Percentiles rank a stretch among this genome's conserved stretches.
phyloP scores from a whole-genome alignment of 2,888 invertebrate genomes.

The Julus scandinavius region DNA sequence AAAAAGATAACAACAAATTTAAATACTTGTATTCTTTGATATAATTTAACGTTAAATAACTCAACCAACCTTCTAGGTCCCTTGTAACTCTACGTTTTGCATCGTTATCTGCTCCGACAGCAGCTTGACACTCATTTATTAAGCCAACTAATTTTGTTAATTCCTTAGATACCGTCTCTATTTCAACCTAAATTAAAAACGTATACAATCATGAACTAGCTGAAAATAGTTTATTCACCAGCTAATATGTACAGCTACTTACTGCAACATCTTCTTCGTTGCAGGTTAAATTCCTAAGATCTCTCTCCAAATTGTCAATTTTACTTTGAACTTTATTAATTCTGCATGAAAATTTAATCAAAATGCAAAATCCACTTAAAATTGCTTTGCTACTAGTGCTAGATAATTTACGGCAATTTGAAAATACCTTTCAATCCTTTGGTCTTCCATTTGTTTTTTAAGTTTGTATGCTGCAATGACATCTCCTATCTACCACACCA shows the following conservation, averaged over 20 bases:
- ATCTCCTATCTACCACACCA: not conserved
- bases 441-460: slow-evolving; percentile 20
- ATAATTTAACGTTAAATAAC: not conserved
- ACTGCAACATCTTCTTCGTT: slow-evolving; percentile 9
- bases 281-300: not conserved
- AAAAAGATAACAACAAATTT: no score
- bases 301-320: not conserved
- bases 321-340: not conserved
- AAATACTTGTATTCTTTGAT: not conserved
- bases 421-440: not conserved
- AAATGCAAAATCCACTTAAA: not conserved
- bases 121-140: not conserved
- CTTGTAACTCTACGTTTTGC: not conserved
- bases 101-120: not conserved
- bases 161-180: not conserved
- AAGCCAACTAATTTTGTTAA: not conserved
- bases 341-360: not conserved
- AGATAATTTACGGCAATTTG: not conserved
- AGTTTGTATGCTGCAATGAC: not conserved
- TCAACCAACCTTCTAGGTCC: not conserved
- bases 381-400: not conserved
- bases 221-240: not conserved
- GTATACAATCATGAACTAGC: not conserved
- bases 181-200: not conserved
- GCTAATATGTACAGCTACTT: not conserved